Conservation (phyloP, 2,113 vertebrate species). For the Oophaga pumilio region DNA sequence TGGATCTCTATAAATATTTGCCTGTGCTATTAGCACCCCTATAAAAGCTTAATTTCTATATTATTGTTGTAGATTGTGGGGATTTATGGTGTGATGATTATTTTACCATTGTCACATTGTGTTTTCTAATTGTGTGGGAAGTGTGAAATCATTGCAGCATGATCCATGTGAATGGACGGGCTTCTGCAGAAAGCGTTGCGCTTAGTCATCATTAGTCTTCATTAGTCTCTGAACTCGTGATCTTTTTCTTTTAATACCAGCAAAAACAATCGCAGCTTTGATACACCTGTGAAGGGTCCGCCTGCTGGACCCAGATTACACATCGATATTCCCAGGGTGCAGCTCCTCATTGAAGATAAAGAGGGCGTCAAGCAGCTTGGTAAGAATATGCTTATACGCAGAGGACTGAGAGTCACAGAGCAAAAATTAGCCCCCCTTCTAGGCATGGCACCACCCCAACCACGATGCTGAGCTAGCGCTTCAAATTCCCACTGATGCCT, state of each 20-base stretch:
- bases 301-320: slow-evolving; percentile 95
- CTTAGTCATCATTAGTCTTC: not conserved
- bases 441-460: not conserved
- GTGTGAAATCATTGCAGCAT: not conserved
- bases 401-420: not conserved
- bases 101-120: too few species aligned
- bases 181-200: too few species aligned
- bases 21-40: not conserved
- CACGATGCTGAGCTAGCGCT: not conserved
- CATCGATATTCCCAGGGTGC: slow-evolving; percentile 96
- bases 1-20: too few species aligned
- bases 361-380: slow-evolving; percentile 98
- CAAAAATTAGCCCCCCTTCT: not conserved
- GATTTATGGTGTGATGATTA: too few species aligned
- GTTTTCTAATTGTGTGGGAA: not conserved
- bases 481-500: too few species aligned
- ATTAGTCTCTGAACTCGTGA: not conserved
- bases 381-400: slow-evolving; percentile 66
- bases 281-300: slow-evolving; percentile 97
- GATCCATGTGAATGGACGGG: too few species aligned
- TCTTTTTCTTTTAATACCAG: slow-evolving; percentile 73
- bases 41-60: not conserved
- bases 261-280: slow-evolving; percentile 98
- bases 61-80: not conserved
- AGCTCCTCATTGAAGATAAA: slow-evolving; percentile 98